Evolutionary conservation across 2,797 vertebrate genomes (phyloP).

Genomic region (Poeciliopsis gracilis): DNA sequence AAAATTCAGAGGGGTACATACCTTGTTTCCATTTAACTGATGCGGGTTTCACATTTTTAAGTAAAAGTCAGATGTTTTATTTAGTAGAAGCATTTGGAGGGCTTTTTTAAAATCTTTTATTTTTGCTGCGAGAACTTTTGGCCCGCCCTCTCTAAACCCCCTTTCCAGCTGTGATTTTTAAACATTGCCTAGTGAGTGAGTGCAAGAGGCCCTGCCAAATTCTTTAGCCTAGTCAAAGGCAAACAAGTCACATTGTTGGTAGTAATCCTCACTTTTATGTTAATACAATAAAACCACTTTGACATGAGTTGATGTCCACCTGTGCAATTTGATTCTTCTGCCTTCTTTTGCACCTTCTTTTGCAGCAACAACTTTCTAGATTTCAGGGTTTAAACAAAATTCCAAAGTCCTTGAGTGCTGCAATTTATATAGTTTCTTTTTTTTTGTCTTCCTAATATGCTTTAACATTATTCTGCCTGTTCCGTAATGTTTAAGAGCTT

Average conservation of each 20-base stretch:
- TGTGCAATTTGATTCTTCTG: neutral
- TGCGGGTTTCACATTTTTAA: conserved; percentile 11
- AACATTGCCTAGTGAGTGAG: conserved; percentile 37
- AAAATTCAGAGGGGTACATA: conserved; percentile 14
- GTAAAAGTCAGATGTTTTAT: conserved; percentile 29
- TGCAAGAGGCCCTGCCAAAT: conserved; percentile 52
- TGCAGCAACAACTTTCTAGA: neutral
- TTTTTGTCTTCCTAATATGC: neutral
- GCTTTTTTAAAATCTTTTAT: conserved; percentile 17
- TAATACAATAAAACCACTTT: conserved; percentile 51
- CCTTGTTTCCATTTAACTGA: conserved; percentile 22
- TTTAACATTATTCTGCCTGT: neutral
- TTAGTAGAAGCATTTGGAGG: conserved; percentile 9
- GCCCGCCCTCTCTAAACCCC: neutral
- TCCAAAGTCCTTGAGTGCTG: neutral
- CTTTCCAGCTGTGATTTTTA: conserved; percentile 52
- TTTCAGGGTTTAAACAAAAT: neutral
- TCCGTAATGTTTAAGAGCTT: neutral
- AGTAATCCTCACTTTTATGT: conserved; percentile 55
- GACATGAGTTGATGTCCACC: conserved; percentile 18
- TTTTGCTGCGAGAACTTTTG: neutral
- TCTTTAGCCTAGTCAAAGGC: conserved; percentile 63
- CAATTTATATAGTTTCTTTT: neutral
- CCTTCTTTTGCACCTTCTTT: neutral
- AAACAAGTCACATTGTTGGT: conserved; percentile 68